phyloP scores from a whole-genome alignment of 1,140 invertebrate species.

The Pachyrhynchus sulphureomaculatus region DNA sequence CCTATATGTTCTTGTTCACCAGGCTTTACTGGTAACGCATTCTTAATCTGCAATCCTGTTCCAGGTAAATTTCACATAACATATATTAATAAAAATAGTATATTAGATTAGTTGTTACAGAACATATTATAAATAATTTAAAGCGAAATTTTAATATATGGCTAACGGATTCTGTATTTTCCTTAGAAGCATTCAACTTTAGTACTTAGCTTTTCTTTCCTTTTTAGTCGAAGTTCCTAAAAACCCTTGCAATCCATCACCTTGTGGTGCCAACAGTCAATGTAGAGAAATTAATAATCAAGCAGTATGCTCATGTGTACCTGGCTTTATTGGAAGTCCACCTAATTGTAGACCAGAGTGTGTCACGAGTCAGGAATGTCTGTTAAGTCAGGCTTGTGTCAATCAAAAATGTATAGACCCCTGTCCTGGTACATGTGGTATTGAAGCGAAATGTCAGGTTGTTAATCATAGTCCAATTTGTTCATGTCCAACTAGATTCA shows the following conservation, averaged over 20 bases:
- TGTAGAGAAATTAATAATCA: conserved; percentile 68
- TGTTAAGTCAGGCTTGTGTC: conserved; percentile 68
- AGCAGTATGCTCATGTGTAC: conserved; percentile 71
- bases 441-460: conserved; percentile 69
- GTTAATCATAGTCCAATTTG: conserved; percentile 66
- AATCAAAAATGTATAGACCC: conserved; percentile 79
- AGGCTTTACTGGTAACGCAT: conserved; percentile 74
- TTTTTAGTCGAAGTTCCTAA: conserved; percentile 50
- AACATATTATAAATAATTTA: too few species aligned
- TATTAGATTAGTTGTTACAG: too few species aligned
- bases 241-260: conserved; percentile 69
- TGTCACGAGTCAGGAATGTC: conserved; percentile 73
- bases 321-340: conserved; percentile 69
- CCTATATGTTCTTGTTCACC: conserved; percentile 73
- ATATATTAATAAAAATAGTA: not conserved
- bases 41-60: conserved; percentile 55
- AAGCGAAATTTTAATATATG: too few species aligned
- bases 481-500: conserved; percentile 64
- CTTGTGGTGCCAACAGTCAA: conserved; percentile 76
- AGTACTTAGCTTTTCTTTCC: too few species aligned
- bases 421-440: conserved; percentile 76
- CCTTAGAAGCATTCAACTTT: too few species aligned
- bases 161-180: too few species aligned
- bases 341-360: conserved; percentile 76
- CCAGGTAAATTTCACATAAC: conserved; percentile 48